These are phyloP conservation scores for Drepanosiphum platanoidis DNA, from an alignment of 2,888 invertebrate species.

Conservation along the genomic window DNA sequence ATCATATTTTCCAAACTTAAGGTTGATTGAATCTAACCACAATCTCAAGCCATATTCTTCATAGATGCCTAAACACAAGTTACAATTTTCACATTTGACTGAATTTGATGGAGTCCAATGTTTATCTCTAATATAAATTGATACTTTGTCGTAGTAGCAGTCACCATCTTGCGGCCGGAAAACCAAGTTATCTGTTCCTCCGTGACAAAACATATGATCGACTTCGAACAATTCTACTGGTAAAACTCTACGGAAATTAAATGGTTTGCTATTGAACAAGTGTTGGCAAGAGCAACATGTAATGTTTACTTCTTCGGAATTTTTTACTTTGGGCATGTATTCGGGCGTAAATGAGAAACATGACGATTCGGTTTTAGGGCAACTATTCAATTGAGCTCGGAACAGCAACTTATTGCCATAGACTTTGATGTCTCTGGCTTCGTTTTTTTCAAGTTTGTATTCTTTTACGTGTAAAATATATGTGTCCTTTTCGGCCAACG, in stretches of 20 bases:
- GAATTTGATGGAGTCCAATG: constrained; percentile 11
- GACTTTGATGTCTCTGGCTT: constrained; percentile 46
- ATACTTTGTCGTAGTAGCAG: constrained; percentile 55
- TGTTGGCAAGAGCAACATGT: constrained; percentile 31
- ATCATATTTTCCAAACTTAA: constrained; percentile 35
- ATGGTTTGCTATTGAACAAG: constrained; percentile 22
- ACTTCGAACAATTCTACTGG: constrained; percentile 47
- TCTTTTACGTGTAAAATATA: constrained; percentile 40
- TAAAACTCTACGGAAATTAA: constrained; percentile 41
- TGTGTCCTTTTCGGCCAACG: constrained; percentile 21
- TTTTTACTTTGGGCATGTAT: constrained; percentile 41
- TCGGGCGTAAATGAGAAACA: constrained; percentile 49
- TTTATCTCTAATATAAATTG: constrained; percentile 53
- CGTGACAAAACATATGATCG: constrained; percentile 57
- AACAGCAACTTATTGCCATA: constrained; percentile 47
- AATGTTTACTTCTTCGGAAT: constrained; percentile 33
- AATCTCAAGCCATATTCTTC: constrained; percentile 46
- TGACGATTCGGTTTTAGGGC: constrained; percentile 38
- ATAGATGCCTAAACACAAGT: constrained; percentile 44
- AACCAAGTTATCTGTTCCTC: constrained; percentile 46
- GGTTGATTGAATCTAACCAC: constrained; percentile 49
- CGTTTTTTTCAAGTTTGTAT: constrained; percentile 40
- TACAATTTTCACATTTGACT: constrained; percentile 42
- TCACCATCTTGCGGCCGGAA: constrained; percentile 52
- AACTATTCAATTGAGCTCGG: constrained; percentile 52